phyloP scores from a whole-genome alignment of 2,797 vertebrate species.

The Pantherophis vulpinus region DNA sequence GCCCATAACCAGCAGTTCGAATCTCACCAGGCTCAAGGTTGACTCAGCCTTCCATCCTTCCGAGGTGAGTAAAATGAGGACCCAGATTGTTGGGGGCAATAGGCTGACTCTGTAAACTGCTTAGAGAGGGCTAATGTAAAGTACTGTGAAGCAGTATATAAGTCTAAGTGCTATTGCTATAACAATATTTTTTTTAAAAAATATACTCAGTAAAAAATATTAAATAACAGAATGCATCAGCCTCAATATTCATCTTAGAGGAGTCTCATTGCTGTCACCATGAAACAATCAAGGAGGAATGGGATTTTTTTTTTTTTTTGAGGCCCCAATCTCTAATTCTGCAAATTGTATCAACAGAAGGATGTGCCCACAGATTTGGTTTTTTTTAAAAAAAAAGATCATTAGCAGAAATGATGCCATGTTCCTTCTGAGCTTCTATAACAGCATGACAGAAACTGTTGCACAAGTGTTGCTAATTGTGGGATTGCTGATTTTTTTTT shows the following conservation, averaged over 20 bases:
- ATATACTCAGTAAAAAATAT: not conserved
- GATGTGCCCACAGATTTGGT: not conserved
- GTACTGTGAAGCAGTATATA: too few relatives aligned
- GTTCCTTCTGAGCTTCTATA: not conserved
- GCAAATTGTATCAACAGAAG: not conserved
- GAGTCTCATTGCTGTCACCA: not conserved
- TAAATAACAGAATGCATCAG: not conserved
- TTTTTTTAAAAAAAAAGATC: not conserved
- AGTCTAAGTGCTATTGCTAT: too few relatives aligned
- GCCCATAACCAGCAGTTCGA: too few relatives aligned
- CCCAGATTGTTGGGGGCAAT: too few relatives aligned
- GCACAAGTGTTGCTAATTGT: not conserved
- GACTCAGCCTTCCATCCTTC: too few relatives aligned
- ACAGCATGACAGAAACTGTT: not conserved
- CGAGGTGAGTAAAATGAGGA: too few relatives aligned
- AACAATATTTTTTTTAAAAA: not conserved
- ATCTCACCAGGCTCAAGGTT: too few relatives aligned
- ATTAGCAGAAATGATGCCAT: not conserved
- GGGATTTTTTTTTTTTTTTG: not conserved
- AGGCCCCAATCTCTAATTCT: not conserved
- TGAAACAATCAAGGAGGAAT: not conserved
- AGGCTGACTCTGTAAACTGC: too few relatives aligned
- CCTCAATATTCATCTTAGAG: not conserved
- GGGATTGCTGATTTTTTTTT: not conserved
- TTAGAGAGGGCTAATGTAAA: too few relatives aligned